These are phyloP conservation scores for Hemibagrus wyckioides DNA, from an alignment of 2,113 vertebrate genomes.

Conservation along the genomic window DNA sequence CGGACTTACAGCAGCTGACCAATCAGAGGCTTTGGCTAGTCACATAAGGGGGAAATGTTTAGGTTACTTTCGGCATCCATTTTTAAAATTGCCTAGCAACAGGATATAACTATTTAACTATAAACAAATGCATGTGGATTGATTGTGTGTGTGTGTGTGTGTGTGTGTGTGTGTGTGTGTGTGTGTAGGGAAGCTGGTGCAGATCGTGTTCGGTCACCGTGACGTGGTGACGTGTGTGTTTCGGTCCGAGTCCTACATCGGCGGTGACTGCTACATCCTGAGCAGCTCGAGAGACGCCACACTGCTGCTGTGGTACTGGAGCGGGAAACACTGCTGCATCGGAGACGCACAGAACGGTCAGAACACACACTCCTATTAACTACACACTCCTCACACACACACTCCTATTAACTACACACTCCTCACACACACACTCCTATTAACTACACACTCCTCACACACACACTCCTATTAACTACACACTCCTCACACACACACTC, in stretches of 20 bases:
- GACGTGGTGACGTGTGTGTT: conserved; percentile 94
- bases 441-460: too few relatives aligned
- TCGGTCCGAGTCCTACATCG: conserved; percentile 94
- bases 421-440: too few relatives aligned
- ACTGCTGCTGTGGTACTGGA: conserved; percentile 98
- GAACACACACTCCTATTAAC: too few relatives aligned
- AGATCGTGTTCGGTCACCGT: conserved; percentile 96
- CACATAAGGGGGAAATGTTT: background rate
- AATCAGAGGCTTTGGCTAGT: background rate
- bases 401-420: too few relatives aligned
- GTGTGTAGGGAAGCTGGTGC: conserved; percentile 87
- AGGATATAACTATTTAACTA: too few relatives aligned
- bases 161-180: conserved; percentile 39
- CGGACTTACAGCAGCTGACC: background rate
- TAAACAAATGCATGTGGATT: too few relatives aligned
- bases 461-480: too few relatives aligned
- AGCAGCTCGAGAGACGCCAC: conserved; percentile 96
- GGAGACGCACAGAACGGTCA: conserved; percentile 89
- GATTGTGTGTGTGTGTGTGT: background rate
- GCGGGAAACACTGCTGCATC: conserved; percentile 87
- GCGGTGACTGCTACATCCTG: conserved; percentile 95
- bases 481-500: too few relatives aligned
- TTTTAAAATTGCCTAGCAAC: background rate
- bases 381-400: too few relatives aligned
- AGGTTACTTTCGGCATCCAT: background rate